phyloP scores from a whole-genome alignment of 2,113 vertebrate species.

The Prunella himalayana region DNA sequence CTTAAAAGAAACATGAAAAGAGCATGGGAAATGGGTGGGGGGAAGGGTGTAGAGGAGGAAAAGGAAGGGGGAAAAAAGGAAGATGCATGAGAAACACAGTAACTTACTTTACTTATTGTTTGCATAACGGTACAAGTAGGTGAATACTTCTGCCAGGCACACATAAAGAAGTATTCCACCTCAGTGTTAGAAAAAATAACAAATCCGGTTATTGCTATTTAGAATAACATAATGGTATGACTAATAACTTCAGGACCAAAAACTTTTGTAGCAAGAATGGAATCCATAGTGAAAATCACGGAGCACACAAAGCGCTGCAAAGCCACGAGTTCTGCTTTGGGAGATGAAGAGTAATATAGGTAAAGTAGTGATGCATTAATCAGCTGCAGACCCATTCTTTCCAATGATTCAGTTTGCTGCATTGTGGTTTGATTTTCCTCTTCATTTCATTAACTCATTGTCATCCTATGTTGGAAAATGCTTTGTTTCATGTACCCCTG shows the following conservation, averaged over 20 bases:
- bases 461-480: too few species aligned
- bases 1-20: neutral
- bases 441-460: too few species aligned
- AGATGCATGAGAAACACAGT: neutral
- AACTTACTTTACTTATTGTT: neutral
- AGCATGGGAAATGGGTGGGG: rapidly evolving
- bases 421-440: too few species aligned
- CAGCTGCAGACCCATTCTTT: neutral
- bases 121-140: neutral
- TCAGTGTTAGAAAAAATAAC: neutral
- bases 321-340: neutral
- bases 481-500: too few species aligned
- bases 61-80: neutral
- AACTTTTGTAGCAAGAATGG: neutral
- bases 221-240: neutral
- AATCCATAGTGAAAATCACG: neutral
- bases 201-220: neutral
- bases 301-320: neutral
- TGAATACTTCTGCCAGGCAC: neutral
- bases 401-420: neutral
- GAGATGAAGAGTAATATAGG: neutral
- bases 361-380: neutral
- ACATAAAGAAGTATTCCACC: neutral
- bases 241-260: neutral
- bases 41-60: rapidly evolving